Conservation (phyloP, 2,888 invertebrate genomes). For the Galerucella calmariensis region DNA sequence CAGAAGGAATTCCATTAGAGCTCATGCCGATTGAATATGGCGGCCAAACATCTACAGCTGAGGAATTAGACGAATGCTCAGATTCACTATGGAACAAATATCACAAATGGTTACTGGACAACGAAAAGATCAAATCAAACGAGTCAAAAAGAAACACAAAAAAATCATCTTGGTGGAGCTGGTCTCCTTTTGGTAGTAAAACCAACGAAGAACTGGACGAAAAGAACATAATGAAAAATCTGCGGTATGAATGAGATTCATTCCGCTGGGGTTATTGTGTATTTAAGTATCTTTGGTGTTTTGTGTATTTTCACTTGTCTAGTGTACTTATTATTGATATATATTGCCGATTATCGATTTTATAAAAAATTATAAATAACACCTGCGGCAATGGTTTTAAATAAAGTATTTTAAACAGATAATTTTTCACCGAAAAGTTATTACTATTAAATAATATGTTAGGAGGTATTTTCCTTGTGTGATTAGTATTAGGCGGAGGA, state of each 20-base stretch:
- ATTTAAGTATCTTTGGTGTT: conserved; percentile 6
- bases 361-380: too few species aligned
- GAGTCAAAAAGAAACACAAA: conserved; percentile 62
- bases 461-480: too few species aligned
- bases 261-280: neutral
- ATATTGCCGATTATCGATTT: neutral
- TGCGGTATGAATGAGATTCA: conserved; percentile 58
- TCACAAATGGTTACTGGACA: conserved; percentile 72
- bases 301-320: conserved; percentile 2
- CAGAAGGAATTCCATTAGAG: conserved; percentile 61
- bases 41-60: conserved; percentile 68
- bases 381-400: too few species aligned
- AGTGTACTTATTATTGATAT: neutral
- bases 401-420: too few species aligned
- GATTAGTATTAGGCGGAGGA: too few species aligned
- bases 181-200: conserved; percentile 53
- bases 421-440: too few species aligned
- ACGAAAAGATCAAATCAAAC: conserved; percentile 68
- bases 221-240: conserved; percentile 58
- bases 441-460: too few species aligned
- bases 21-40: conserved; percentile 70
- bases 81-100: conserved; percentile 71
- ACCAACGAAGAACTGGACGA: conserved; percentile 54
- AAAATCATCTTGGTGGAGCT: conserved; percentile 62
- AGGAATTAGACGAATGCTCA: conserved; percentile 70